Conservation (phyloP, 2,888 invertebrate genomes). For the Nebria salina region DNA sequence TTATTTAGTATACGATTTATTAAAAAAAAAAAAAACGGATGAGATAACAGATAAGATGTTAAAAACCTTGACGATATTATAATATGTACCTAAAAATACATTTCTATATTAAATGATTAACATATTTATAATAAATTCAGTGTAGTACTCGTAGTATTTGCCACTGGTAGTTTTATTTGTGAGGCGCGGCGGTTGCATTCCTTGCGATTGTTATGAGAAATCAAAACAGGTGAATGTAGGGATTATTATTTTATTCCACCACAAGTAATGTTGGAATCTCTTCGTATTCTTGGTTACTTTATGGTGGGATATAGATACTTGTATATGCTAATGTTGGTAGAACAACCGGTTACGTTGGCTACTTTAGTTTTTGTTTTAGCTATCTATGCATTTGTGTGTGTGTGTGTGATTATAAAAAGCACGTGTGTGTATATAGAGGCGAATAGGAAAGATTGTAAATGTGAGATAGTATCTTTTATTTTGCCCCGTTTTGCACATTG, state of each 20-base stretch:
- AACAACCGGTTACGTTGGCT: slow-evolving; percentile 25
- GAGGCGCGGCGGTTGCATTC: background rate
- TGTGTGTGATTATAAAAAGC: slow-evolving; percentile 4
- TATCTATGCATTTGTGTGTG: slow-evolving; percentile 5
- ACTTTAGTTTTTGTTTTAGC: slow-evolving; percentile 25
- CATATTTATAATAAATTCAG: too few relatives aligned
- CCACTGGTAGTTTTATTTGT: too few relatives aligned
- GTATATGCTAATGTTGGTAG: slow-evolving; percentile 39
- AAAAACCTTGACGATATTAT: too few relatives aligned
- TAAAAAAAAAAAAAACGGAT: too few relatives aligned
- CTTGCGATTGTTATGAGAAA: background rate
- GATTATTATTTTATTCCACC: background rate
- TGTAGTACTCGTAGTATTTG: too few relatives aligned
- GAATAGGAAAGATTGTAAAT: too few relatives aligned
- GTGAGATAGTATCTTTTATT: too few relatives aligned
- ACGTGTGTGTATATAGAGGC: background rate
- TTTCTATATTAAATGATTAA: too few relatives aligned
- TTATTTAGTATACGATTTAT: too few relatives aligned
- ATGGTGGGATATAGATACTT: slow-evolving; percentile 36
- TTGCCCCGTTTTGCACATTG: background rate
- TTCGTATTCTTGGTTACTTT: slow-evolving; percentile 25
- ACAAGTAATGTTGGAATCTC: background rate
- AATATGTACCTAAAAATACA: too few relatives aligned
- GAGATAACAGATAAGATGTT: too few relatives aligned
- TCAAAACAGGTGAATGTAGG: slow-evolving; percentile 11